Evolutionary conservation across 2,888 invertebrate genomes (phyloP), one percentile per base, ranked within the genome.

Genomic region (Troides aeacus): DNA sequence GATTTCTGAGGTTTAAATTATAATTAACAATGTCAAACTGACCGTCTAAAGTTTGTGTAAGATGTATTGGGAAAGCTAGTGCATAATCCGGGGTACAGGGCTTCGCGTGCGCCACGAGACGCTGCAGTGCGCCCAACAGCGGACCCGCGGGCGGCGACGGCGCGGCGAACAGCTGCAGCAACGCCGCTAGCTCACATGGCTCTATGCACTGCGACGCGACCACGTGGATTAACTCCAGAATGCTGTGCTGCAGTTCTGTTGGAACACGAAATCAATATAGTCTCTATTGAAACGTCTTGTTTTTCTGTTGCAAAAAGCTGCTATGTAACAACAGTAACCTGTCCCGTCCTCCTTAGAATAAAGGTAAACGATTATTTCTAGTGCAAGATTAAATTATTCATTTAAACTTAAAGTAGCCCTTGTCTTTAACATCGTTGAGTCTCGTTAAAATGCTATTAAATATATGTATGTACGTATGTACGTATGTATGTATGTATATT

Each of bases 181-280:
- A 94, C 18, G 92, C 87, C 8, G 93, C 90, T 71, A 96, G 84
- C 77, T 94, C 94, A 10, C 84, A 75, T 1, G 94, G 84, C 64
- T 89, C 88, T 69, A 95, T 89, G 71, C 93, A 90, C 74, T 93
- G 93, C 15, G 90, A 88, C 0, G 93, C 94, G 74, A 94, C 79
- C 68, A 93, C 85, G 74, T 84, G 82, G 66, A 96, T 92, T 64
- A 96, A 90, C 81, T 95, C 95, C 59, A 96, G 83, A 66, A 95
- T 91, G 63, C 95, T 94, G 75, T 93, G 92, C 75, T 95, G 96
- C 21, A 96, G 84, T 71, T 95, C 96, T 95, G 82, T 17, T 46
- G 10, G 39, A 39, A 39, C 1, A 39, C 39, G 39, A 39, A 10
- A 39, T 39, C 7, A 7, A 39, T 39, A 39, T 39, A 39, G 10